Percentiles rank a stretch among this genome's conserved stretches.
These are phyloP conservation scores for Eumacrocentrus americanus DNA, from an alignment of 2,888 invertebrate species.

Conservation along the genomic window DNA sequence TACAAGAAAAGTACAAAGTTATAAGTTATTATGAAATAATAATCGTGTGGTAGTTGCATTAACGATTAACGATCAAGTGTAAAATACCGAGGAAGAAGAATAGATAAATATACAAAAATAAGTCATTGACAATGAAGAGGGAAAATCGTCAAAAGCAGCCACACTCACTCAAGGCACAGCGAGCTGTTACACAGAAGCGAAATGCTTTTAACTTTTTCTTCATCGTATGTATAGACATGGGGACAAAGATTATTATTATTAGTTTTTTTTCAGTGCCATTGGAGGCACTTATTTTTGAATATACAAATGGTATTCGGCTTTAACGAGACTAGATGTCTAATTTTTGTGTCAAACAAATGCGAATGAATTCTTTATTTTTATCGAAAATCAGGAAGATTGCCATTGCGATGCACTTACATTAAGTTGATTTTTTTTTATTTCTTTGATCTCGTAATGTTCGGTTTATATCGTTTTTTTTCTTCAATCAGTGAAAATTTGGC, in stretches of 20 bases:
- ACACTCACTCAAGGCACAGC: slow-evolving; percentile 59
- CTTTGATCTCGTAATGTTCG: neutral
- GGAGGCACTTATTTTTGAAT: neutral
- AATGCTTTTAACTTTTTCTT: slow-evolving; percentile 34
- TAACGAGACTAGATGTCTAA: neutral
- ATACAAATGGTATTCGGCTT: neutral
- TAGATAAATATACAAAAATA: slow-evolving; percentile 38
- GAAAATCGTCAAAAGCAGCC: slow-evolving; percentile 51
- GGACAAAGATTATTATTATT: neutral
- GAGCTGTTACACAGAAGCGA: slow-evolving; percentile 53
- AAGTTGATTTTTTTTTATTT: neutral
- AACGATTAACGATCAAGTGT: slow-evolving; percentile 31
- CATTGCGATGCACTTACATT: neutral
- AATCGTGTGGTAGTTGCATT: slow-evolving; percentile 38
- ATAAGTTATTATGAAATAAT: slow-evolving; percentile 50
- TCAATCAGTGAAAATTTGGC: neutral
- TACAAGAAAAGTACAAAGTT: slow-evolving; percentile 60
- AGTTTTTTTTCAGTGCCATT: neutral
- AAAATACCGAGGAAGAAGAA: slow-evolving; percentile 15
- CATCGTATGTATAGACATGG: neutral
- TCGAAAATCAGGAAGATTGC: neutral
- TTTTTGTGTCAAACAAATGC: neutral
- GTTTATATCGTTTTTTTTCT: neutral
- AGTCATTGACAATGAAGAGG: slow-evolving; percentile 34
- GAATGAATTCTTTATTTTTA: too few species aligned